Conservation (phyloP, 1,140 invertebrate genomes). For the Cherax destructor region DNA sequence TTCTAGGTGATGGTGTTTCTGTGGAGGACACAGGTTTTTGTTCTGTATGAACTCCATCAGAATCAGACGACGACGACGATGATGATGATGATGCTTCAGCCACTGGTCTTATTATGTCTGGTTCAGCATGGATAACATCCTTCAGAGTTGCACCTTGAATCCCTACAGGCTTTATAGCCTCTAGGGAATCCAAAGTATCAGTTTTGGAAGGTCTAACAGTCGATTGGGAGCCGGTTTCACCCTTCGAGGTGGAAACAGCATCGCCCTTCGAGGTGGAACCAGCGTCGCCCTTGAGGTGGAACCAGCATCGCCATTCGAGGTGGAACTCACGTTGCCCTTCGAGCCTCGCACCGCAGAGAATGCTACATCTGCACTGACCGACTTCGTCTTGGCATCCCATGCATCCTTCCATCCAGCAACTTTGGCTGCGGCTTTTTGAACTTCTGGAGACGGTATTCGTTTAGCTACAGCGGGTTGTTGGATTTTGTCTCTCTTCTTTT, state of each 20-base stretch:
- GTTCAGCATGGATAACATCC: constrained; percentile 14
- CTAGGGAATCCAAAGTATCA: background rate
- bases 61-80: constrained; percentile 21
- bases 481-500: background rate
- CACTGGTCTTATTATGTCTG: constrained; percentile 27
- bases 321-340: background rate
- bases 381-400: constrained; percentile 16
- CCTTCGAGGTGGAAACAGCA: background rate
- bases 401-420: constrained; percentile 58
- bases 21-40: no score
- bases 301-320: no score
- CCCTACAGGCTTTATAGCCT: background rate
- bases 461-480: background rate
- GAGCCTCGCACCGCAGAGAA: background rate
- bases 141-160: constrained; percentile 13
- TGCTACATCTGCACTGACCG: background rate
- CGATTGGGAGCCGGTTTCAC: background rate
- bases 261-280: background rate
- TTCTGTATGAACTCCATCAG: background rate
- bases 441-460: constrained; percentile 23
- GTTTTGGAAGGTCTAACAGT: background rate
- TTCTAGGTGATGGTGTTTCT: no score
- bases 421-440: constrained; percentile 41
- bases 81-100: background rate
- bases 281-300: no score